Evolutionary conservation across 2,113 vertebrate species (phyloP), one percentile per base, ranked within the genome.

Genomic region (Equus quagga): DNA sequence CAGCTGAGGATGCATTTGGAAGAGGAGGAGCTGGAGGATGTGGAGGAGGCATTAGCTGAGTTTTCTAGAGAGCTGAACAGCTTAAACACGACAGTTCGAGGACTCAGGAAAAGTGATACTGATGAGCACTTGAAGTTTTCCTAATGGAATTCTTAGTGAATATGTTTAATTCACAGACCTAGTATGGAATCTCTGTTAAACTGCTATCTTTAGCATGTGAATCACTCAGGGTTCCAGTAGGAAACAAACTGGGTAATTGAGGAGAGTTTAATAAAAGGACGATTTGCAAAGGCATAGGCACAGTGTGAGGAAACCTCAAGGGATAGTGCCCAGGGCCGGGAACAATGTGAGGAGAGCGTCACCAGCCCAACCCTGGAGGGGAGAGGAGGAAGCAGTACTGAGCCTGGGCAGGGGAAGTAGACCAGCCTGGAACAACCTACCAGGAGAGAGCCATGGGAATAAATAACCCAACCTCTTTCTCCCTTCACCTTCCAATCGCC

Each of bases 91-190:
- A 26, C 7, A 36, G 54, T 72, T 2, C 54, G 36, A 41, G 62
- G 33, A 75, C 69, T 82, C 49, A 0, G 81, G 49, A 65, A 67
- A 88, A 82, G 10, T 4, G 26, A 33, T 54, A 24, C 8, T 58
- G 49, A 72, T 56, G 80, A 84, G 76, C 54, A 21, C 89, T 81
- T 73, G 41, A 72, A 31, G 73, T 23, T 72, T 58, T 94, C 81
- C 93, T 87, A 21, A 28, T n/a, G 76, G 81, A 72, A 46, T 88
- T 84, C 64, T 78, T 36, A 18, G 26, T 18, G 82, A 56, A 7
- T n/a, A 2, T 36, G 67, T 58, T 60, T 78, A 19, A 23, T 79
- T 60, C 14, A 81, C 69, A 44, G 7, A 36, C 17, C 62, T 44
- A 8, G 7, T 4, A 10, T 17, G 11, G 46, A 64, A 62, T 90